A percentile compares a stretch with the other conserved stretches of the same genome.
Evolutionary conservation across 1,140 invertebrate genomes (phyloP).

Genomic region (Drosophila bocki): DNA sequence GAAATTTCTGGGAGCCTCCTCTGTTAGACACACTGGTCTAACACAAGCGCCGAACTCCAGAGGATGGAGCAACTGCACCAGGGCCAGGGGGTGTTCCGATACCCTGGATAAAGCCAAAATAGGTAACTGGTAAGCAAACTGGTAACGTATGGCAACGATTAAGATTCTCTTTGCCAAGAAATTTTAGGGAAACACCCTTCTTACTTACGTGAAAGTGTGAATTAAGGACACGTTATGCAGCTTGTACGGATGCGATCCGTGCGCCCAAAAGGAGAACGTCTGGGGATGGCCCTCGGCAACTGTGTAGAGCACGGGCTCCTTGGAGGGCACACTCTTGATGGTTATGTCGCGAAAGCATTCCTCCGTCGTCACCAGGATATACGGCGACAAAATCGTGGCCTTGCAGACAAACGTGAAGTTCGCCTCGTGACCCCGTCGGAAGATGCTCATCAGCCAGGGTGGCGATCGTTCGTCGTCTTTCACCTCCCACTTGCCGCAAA

Average conservation of each 20-base stretch:
- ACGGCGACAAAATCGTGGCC: conserved; percentile 70
- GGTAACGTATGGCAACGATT: not conserved
- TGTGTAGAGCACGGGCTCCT: conserved; percentile 8
- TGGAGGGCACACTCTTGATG: not conserved
- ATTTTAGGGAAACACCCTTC: not conserved
- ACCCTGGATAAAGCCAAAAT: not conserved
- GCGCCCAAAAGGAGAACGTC: not conserved
- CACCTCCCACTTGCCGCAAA: conserved; percentile 11
- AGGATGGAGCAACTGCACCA: conserved; percentile 10
- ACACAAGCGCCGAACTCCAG: conserved; percentile 11
- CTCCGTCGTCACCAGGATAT: conserved; percentile 26
- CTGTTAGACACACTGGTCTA: conserved; percentile 21
- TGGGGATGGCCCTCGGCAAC: not conserved
- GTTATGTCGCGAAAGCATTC: not conserved
- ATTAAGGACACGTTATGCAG: conserved; percentile 26
- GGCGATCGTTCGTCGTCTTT: not conserved
- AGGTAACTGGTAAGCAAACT: not conserved
- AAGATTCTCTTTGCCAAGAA: not conserved
- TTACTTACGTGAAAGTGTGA: conserved; percentile 14
- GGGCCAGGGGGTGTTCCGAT: not conserved
- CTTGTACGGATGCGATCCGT: conserved; percentile 15
- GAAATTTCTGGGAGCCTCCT: too few species aligned
- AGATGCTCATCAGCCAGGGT: conserved; percentile 57
- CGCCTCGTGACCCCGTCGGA: not conserved
- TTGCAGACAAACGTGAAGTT: conserved; percentile 77